Conservation (phyloP, 1,140 invertebrate species). For the honey bee (Apis mellifera) region Amel_HAv3.1 CM009942.2:5832001-5832500, state of each 20-base stretch:
- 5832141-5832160: background rate
- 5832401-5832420: background rate
- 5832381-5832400: too few species aligned
- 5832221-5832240: slow-evolving; percentile 23
- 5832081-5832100: too few species aligned
- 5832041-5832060: slow-evolving; percentile 10
- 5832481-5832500: too few species aligned
- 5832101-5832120: too few species aligned
- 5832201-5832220: slow-evolving; percentile 1
- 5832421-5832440: background rate
- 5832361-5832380: background rate
- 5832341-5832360: background rate
- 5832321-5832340: slow-evolving; percentile 12
- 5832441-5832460: too few species aligned
- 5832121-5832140: background rate
- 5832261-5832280: slow-evolving; percentile 18
- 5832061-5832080: background rate
- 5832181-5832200: background rate
- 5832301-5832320: background rate
- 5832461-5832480: too few species aligned
- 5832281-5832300: background rate
- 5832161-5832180: background rate
- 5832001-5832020: background rate
- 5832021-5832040: background rate
- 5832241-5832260: slow-evolving; percentile 9